A percentile compares a stretch with the other conserved stretches of the same genome.
phyloP scores from a whole-genome alignment of 2,888 invertebrate species.

The Scaptodrosophila latifasciaeformis region DNA sequence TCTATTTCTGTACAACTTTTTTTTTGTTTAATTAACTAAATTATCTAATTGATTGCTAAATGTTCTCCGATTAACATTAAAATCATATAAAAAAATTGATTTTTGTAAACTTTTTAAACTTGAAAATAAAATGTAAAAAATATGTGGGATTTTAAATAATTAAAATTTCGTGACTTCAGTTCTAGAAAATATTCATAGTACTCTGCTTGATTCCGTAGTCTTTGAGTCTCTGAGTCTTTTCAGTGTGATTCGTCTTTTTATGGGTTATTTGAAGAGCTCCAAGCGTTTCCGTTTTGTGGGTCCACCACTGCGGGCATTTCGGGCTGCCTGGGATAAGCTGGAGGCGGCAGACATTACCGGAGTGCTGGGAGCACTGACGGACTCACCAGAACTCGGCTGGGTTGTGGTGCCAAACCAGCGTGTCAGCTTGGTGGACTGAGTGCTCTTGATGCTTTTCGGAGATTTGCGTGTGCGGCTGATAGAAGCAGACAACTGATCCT shows the following conservation, averaged over 20 bases:
- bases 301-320: constrained; percentile 35
- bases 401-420: constrained; percentile 63
- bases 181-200: no score
- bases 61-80: no score
- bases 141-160: not conserved
- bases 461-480: constrained; percentile 55
- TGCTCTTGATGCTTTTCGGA: constrained; percentile 57
- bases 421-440: constrained; percentile 69
- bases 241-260: not conserved
- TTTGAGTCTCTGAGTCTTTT: constrained; percentile 47
- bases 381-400: constrained; percentile 27
- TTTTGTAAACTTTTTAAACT: no score
- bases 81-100: no score
- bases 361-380: constrained; percentile 45
- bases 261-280: constrained; percentile 40
- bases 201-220: no score
- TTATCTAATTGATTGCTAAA: no score
- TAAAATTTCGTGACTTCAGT: no score
- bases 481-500: constrained; percentile 10
- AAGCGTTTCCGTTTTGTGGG: constrained; percentile 47
- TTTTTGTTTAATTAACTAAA: no score
- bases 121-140: constrained; percentile 1
- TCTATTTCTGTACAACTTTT: no score
- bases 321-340: constrained; percentile 22
- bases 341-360: constrained; percentile 37